Base-by-base conservation (phyloP, 2,113 vertebrate genomes). In the Lipophrys pholis region DNA sequence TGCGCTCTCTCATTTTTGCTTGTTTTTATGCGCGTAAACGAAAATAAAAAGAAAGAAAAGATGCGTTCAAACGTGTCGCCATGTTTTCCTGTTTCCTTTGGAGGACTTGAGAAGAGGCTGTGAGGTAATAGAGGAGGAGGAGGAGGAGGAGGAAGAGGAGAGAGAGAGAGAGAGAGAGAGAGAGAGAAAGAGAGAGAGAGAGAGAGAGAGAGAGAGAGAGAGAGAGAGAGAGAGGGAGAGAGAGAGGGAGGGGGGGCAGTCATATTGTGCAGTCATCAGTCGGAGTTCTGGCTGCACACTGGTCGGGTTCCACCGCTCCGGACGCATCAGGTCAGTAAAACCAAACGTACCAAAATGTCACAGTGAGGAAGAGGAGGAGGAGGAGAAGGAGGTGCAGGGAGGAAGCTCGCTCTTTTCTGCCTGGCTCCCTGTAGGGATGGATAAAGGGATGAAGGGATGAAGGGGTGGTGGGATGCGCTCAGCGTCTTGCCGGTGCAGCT, bases 281-380 rank as follows among this genome's bases (percentile, higher is more conserved):
- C 78, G 59, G 65, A 66, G 83, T 39, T 63, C 16, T 16, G 75
- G 74, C 73, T 65, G 63, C 86, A 87, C 66, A 87, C 78, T 55
- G 78, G 10, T 82, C 75, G 35, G 82, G 67, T 80, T 80, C 48
- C 69, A 7, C 69, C 63, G 3, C 55, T 76, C 17, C 81, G 76
- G 57, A 67, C 69, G 50, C 89, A 77, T 16, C 84, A 91, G 90
- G 90, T 91, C 43, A 84, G 90, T 91, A 17, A 71, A 82, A 69
- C 9, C 48, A 48, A 48, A 59, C 54, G 46, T 75, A 39, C 53
- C 42, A 30, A 2, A 30, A 2, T 30, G 38, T 14, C 11, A 12
- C 5, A 14, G 45, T 14, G 11, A 6, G 11, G 45, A 15, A 45
- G 41, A 11, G n/a, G 45, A 14, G 45, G 45, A 15, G 59, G 41